Evolutionary conservation across 2,797 vertebrate genomes (phyloP).

Genomic region (Diplodus sargus): DNA sequence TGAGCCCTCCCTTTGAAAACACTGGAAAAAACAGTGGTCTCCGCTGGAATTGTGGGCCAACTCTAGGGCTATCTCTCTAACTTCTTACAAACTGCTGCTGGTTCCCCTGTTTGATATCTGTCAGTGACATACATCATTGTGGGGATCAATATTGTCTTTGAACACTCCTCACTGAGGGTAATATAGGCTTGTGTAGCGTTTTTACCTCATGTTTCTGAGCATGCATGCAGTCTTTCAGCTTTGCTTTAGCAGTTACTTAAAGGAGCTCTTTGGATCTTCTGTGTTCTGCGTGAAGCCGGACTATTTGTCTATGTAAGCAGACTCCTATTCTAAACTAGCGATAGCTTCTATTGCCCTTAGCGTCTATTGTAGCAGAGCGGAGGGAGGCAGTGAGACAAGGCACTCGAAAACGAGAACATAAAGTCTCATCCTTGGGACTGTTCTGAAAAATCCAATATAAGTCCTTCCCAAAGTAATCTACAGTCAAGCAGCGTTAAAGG

Average conservation of each 20-base stretch:
- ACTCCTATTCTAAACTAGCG: too few relatives aligned
- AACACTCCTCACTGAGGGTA: background rate
- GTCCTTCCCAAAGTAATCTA: too few relatives aligned
- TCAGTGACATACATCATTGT: slow-evolving; percentile 13
- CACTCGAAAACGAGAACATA: too few relatives aligned
- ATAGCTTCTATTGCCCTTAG: too few relatives aligned
- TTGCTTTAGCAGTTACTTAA: background rate
- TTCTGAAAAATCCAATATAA: too few relatives aligned
- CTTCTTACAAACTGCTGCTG: slow-evolving; percentile 21
- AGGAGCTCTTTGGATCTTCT: too few relatives aligned
- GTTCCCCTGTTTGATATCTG: slow-evolving; percentile 30
- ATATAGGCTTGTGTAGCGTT: background rate
- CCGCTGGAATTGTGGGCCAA: slow-evolving; percentile 17
- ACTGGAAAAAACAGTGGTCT: slow-evolving; percentile 36
- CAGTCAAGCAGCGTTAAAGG: too few relatives aligned
- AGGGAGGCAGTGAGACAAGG: too few relatives aligned
- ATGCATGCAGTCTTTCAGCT: background rate
- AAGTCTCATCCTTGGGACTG: too few relatives aligned
- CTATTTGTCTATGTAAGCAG: too few relatives aligned
- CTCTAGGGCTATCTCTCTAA: slow-evolving; percentile 9
- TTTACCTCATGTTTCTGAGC: background rate
- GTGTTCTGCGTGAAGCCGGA: too few relatives aligned
- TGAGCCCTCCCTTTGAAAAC: slow-evolving; percentile 54
- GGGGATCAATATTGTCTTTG: slow-evolving; percentile 25
- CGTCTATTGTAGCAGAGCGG: too few relatives aligned